These are phyloP conservation scores for Sebastes elongatus DNA, from an alignment of 2,797 vertebrate genomes.

Conservation along the genomic window DNA sequence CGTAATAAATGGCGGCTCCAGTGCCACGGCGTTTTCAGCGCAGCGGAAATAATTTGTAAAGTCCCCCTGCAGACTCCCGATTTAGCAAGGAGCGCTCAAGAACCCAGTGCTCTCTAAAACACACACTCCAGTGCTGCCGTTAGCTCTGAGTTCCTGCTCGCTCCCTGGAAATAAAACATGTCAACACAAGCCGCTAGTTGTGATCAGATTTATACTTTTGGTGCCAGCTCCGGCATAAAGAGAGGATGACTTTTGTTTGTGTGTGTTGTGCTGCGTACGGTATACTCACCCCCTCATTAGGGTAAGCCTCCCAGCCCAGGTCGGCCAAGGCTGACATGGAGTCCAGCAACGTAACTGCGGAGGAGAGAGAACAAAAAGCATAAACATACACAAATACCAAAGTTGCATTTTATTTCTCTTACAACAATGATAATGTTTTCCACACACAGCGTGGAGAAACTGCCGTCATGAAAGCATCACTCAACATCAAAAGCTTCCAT, in stretches of 20 bases:
- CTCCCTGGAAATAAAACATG: conserved; percentile 36
- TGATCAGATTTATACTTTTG: conserved; percentile 27
- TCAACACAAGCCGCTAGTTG: conserved; percentile 26
- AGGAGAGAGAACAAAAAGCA: conserved; percentile 29
- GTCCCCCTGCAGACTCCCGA: conserved; percentile 67
- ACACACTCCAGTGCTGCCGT: conserved; percentile 39
- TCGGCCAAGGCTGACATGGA: conserved; percentile 87
- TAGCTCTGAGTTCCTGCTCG: not conserved
- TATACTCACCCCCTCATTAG: conserved; percentile 86
- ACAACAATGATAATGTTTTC: not conserved
- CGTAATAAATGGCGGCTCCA: conserved; percentile 55
- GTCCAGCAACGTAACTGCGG: conserved; percentile 85
- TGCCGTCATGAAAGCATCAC: conserved; percentile 1
- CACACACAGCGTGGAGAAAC: not conserved
- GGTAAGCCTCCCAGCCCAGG: conserved; percentile 88
- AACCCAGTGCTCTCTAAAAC: conserved; percentile 63
- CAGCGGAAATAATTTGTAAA: conserved; percentile 77
- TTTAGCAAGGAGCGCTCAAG: conserved; percentile 65
- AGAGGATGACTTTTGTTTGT: conserved; percentile 1
- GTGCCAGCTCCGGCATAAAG: not conserved
- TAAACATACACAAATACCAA: not conserved
- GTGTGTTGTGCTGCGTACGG: not conserved
- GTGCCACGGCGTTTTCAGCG: conserved; percentile 57
- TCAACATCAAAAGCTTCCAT: not conserved
- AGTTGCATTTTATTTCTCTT: not conserved